Evolutionary conservation across 2,113 vertebrate genomes (phyloP).

Genomic region (Semicossyphus pulcher): DNA sequence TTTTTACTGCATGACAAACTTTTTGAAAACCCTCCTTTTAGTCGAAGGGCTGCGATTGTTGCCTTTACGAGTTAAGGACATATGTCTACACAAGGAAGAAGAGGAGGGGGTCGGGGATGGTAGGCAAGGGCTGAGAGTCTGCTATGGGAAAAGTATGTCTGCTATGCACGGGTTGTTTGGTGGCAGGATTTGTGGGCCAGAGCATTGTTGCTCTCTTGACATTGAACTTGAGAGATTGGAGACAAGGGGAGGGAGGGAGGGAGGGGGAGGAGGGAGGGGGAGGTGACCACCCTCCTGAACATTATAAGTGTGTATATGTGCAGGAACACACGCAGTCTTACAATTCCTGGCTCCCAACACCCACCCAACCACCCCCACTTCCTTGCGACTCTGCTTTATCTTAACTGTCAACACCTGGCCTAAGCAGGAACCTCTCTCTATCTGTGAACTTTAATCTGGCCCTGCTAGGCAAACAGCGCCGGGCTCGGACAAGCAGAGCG

Average conservation of each 20-base stretch:
- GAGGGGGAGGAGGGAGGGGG: not conserved
- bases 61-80: constrained; percentile 64
- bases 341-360: constrained; percentile 54
- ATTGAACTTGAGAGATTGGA: constrained; percentile 79
- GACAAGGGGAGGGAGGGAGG: constrained; percentile 14
- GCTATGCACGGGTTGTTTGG: constrained; percentile 76
- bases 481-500: constrained; percentile 70
- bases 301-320: constrained; percentile 57
- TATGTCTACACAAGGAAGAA: constrained; percentile 51
- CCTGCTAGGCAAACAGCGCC: constrained; percentile 79
- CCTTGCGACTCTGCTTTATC: constrained; percentile 80
- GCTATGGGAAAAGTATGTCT: constrained; percentile 79
- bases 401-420: constrained; percentile 85
- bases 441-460: constrained; percentile 84
- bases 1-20: not conserved
- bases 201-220: constrained; percentile 79
- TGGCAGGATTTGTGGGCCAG: constrained; percentile 75
- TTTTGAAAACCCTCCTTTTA: constrained; percentile 17
- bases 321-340: constrained; percentile 64
- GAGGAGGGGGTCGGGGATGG: constrained; percentile 39
- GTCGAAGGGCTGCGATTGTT: constrained; percentile 42
- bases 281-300: constrained; percentile 48
- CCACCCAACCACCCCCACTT: constrained; percentile 68
- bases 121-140: constrained; percentile 59
- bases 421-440: constrained; percentile 82